phyloP scores from a whole-genome alignment of 2,113 vertebrate species.

The Hypocryptadius cinnamomeus region DNA sequence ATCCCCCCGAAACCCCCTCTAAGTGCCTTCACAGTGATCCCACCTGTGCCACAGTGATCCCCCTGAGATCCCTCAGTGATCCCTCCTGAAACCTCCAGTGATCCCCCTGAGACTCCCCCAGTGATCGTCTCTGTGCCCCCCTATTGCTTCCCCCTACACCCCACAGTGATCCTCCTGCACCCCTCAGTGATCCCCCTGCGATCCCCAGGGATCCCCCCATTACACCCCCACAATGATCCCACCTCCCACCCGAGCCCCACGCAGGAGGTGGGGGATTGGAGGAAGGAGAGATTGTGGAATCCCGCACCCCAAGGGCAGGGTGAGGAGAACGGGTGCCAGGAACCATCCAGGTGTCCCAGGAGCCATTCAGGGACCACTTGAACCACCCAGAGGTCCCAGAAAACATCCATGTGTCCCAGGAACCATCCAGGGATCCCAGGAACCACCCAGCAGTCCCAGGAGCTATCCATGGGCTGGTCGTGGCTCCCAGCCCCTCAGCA shows the following conservation, averaged over 20 bases:
- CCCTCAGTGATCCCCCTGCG: neutral
- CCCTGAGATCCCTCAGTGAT: no score
- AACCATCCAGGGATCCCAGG: neutral
- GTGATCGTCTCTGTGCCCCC: neutral
- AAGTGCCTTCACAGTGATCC: neutral
- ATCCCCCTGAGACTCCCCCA: no score
- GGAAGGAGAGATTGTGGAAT: neutral
- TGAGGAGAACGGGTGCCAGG: neutral
- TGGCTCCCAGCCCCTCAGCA: neutral
- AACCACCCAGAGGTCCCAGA: neutral
- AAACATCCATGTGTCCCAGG: neutral
- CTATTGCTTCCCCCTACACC: neutral
- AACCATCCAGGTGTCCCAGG: no score
- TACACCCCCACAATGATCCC: no score
- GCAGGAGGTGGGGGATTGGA: neutral
- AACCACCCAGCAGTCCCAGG: neutral
- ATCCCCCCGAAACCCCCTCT: no score
- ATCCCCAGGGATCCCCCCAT: neutral
- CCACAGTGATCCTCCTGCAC: no score
- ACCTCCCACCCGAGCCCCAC: accelerated
- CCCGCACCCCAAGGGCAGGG: accelerated
- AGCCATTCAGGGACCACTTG: neutral
- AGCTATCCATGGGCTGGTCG: accelerated
- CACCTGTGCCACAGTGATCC: no score
- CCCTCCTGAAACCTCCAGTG: no score